Conservation (phyloP, 2,888 invertebrate genomes). For the Tyria jacobaeae region DNA sequence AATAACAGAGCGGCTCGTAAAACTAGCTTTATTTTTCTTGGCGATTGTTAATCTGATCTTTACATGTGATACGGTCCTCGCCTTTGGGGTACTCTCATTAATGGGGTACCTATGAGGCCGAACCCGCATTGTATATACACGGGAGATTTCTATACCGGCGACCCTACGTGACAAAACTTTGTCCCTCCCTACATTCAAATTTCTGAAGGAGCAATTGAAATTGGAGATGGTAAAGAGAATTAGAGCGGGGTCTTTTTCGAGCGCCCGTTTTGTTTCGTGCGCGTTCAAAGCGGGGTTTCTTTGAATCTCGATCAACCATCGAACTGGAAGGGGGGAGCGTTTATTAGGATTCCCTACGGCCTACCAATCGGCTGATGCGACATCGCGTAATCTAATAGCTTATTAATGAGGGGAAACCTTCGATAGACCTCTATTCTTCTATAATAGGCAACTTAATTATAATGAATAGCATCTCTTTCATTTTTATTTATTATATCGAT, state of each 20-base stretch:
- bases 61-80: slow-evolving; percentile 79
- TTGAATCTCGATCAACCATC: slow-evolving; percentile 85
- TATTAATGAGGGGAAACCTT: slow-evolving; percentile 85
- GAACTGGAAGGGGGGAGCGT: slow-evolving; percentile 83
- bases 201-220: slow-evolving; percentile 87
- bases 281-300: slow-evolving; percentile 83
- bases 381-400: slow-evolving; percentile 86
- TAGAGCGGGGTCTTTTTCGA: slow-evolving; percentile 84
- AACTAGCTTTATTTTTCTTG: slow-evolving; percentile 77
- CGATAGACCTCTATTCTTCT: slow-evolving; percentile 82
- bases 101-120: slow-evolving; percentile 83
- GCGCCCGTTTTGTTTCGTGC: slow-evolving; percentile 83
- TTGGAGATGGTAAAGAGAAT: slow-evolving; percentile 87
- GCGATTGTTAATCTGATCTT: slow-evolving; percentile 83
- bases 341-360: slow-evolving; percentile 85
- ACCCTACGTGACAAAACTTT: slow-evolving; percentile 86
- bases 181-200: slow-evolving; percentile 86
- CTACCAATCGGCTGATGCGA: slow-evolving; percentile 83
- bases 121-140: slow-evolving; percentile 83
- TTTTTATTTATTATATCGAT: slow-evolving; percentile 68
- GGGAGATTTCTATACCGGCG: slow-evolving; percentile 75
- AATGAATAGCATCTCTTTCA: slow-evolving; percentile 69
- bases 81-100: slow-evolving; percentile 81
- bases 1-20: slow-evolving; percentile 83
- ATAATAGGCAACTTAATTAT: slow-evolving; percentile 81